A percentile compares a stretch with the other conserved stretches of the same genome.
phyloP scores from a whole-genome alignment of 2,797 vertebrate genomes.

The Otolemur crassicaudatus region DNA sequence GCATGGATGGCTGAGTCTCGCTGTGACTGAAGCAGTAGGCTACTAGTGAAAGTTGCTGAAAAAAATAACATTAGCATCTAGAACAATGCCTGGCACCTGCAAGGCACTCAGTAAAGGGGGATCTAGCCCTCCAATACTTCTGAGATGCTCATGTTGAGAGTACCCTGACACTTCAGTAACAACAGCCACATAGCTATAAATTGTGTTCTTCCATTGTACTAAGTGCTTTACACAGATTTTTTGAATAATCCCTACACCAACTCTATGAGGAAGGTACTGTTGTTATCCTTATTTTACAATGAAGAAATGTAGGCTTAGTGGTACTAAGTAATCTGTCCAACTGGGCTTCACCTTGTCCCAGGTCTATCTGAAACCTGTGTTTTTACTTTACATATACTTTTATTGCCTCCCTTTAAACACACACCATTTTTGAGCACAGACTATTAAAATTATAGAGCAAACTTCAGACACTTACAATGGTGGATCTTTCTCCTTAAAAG shows the following conservation, averaged over 20 bases:
- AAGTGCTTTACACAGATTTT: neutral
- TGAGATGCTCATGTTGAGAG: neutral
- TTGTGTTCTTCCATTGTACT: neutral
- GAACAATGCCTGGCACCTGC: neutral
- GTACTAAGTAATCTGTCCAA: neutral
- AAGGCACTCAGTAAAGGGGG: neutral
- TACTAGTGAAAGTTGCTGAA: neutral
- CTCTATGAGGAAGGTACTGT: neutral
- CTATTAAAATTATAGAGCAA: neutral
- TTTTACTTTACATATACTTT: neutral
- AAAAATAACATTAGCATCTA: neutral
- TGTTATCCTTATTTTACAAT: neutral
- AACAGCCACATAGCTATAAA: neutral
- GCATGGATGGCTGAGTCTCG: no score
- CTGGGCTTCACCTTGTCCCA: neutral
- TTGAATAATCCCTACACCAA: neutral
- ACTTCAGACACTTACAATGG: neutral
- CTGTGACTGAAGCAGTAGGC: no score
- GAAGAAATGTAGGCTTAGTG: neutral
- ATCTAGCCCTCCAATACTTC: neutral
- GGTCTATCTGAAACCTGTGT: neutral
- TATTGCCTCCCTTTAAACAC: neutral
- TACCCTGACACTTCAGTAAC: neutral
- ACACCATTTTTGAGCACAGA: neutral
- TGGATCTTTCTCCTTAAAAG: neutral